Percentiles rank a stretch among this genome's conserved stretches.
phyloP scores from a whole-genome alignment of 2,113 vertebrate genomes.

The Strix uralensis region DNA sequence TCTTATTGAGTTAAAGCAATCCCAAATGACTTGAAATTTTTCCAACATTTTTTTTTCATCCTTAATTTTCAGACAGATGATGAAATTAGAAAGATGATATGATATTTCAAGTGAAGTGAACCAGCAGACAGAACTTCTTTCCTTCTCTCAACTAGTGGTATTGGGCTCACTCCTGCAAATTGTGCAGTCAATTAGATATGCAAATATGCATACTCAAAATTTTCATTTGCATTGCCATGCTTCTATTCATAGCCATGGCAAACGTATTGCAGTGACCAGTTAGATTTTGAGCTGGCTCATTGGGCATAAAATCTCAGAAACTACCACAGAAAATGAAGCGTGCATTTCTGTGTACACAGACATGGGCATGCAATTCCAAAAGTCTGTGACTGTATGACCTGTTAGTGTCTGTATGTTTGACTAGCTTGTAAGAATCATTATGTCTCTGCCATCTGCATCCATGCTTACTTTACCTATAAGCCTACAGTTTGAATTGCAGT shows the following conservation, averaged over 20 bases:
- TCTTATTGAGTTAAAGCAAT: neutral
- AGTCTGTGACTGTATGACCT: neutral
- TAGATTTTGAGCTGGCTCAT: neutral
- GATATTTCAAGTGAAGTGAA: neutral
- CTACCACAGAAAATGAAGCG: neutral
- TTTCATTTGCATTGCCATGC: neutral
- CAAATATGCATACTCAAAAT: neutral
- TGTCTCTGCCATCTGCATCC: neutral
- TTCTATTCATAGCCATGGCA: neutral
- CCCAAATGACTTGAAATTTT: slow-evolving; percentile 1
- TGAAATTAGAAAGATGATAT: neutral
- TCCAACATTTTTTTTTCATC: neutral
- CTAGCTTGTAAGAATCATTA: neutral
- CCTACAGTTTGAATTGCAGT: neutral
- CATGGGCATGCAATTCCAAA: neutral
- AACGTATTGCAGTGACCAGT: neutral
- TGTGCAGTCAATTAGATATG: neutral
- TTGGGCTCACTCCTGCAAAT: neutral
- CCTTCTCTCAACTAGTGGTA: neutral
- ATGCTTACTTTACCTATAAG: neutral
- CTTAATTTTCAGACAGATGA: neutral
- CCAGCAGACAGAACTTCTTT: neutral
- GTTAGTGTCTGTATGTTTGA: neutral
- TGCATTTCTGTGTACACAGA: neutral
- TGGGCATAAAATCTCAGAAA: neutral